Evolutionary conservation across 2,113 vertebrate species (phyloP).

Genomic region (Pipra filicauda): DNA sequence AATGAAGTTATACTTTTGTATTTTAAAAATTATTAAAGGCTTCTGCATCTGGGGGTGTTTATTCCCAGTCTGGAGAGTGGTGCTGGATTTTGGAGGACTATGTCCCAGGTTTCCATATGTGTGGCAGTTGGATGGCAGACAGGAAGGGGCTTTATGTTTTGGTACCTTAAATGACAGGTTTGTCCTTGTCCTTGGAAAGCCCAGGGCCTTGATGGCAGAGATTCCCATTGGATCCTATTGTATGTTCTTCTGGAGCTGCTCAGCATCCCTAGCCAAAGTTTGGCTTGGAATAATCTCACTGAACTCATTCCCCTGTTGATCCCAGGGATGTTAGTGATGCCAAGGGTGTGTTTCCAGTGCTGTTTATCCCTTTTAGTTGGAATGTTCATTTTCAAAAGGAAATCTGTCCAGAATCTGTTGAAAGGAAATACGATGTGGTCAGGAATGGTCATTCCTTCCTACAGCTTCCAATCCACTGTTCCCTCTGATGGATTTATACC

Average conservation of each 20-base stretch:
- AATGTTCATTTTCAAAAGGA: neutral
- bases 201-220: neutral
- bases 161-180: neutral
- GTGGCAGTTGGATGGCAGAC: neutral
- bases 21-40: neutral
- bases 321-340: neutral
- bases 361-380: neutral
- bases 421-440: neutral
- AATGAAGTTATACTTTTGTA: neutral
- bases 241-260: neutral
- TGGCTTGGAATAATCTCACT: neutral
- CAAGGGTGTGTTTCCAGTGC: neutral
- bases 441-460: neutral
- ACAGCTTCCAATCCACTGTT: neutral
- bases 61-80: neutral
- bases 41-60: conserved; percentile 22
- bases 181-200: neutral
- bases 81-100: neutral
- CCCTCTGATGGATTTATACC: neutral
- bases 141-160: neutral
- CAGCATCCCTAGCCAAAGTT: neutral
- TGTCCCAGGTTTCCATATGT: neutral
- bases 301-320: neutral
- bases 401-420: neutral
- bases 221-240: neutral